These are phyloP conservation scores for Drosophila simulans DNA, from an alignment of 1,140 invertebrate genomes.

Conservation along the genomic window DNA sequence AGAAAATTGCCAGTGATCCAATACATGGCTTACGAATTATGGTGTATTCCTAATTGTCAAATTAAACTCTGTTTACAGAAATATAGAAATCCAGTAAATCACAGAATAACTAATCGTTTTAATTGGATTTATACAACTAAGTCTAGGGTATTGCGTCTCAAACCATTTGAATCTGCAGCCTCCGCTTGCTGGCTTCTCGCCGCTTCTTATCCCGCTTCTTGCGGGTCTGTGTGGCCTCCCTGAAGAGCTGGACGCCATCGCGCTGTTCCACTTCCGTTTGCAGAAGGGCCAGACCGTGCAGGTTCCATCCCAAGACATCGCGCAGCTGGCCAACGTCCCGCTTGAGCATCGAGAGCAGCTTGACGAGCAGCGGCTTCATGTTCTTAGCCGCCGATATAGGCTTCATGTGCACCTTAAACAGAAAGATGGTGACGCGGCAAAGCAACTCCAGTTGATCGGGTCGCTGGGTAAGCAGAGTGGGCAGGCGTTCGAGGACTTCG, in stretches of 20 bases:
- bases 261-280: constrained; percentile 91
- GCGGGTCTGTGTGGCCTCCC: constrained; percentile 89
- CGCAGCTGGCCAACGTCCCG: constrained; percentile 83
- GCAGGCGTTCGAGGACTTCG: constrained; percentile 91
- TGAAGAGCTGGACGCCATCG: constrained; percentile 93
- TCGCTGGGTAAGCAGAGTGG: constrained; percentile 87
- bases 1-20: constrained; percentile 17
- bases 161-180: constrained; percentile 66
- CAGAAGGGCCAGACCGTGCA: constrained; percentile 92
- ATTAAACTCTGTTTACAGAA: constrained; percentile 37
- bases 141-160: constrained; percentile 6
- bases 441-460: constrained; percentile 91
- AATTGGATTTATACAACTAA: constrained; percentile 24
- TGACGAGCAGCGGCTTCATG: constrained; percentile 88
- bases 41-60: constrained; percentile 6
- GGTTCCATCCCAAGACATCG: constrained; percentile 95
- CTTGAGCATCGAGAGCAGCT: constrained; percentile 63
- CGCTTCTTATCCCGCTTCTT: constrained; percentile 89
- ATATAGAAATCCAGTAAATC: constrained; percentile 13
- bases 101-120: constrained; percentile 20
- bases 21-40: background rate
- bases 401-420: constrained; percentile 93
- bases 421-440: constrained; percentile 90
- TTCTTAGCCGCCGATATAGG: constrained; percentile 90
- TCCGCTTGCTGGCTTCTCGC: constrained; percentile 89